Evolutionary conservation across 2,888 invertebrate genomes (phyloP).

Genomic region (Lasioglossum calceatum): DNA sequence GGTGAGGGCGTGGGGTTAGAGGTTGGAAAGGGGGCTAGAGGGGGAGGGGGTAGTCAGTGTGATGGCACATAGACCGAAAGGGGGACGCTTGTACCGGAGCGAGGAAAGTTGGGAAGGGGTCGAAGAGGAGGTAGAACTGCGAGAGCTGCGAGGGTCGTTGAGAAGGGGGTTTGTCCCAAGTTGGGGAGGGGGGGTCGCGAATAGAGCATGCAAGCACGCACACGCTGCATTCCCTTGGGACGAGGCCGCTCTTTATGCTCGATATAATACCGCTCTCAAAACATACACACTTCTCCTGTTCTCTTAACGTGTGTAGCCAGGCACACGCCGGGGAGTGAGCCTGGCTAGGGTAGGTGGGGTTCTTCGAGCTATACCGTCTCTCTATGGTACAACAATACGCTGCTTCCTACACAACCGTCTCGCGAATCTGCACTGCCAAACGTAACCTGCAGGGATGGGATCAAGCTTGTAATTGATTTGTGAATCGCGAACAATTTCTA

Average conservation of each 20-base stretch:
- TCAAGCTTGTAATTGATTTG: conserved; percentile 56
- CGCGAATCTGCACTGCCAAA: conserved; percentile 41
- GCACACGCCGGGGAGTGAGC: conserved; percentile 53
- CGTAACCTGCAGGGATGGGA: conserved; percentile 42
- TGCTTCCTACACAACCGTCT: conserved; percentile 33
- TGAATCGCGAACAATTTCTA: conserved; percentile 41
- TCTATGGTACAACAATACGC: conserved; percentile 57
- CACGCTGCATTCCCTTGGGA: conserved; percentile 81
- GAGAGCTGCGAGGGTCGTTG: conserved; percentile 61
- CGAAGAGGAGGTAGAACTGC: conserved; percentile 56
- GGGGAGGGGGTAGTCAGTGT: conserved; percentile 37
- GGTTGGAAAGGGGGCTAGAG: not conserved
- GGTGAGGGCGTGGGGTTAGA: conserved; percentile 25
- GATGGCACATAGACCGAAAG: conserved; percentile 49
- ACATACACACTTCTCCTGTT: conserved; percentile 82
- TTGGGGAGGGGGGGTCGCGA: conserved; percentile 71
- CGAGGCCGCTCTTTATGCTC: conserved; percentile 84
- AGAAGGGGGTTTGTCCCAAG: conserved; percentile 70
- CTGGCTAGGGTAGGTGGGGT: conserved; percentile 37
- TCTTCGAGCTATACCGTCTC: conserved; percentile 50
- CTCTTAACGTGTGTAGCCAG: conserved; percentile 70
- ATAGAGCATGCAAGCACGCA: conserved; percentile 79
- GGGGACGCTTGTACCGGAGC: conserved; percentile 52
- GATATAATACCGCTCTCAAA: conserved; percentile 85
- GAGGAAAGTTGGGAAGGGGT: conserved; percentile 64